Conservation (phyloP, 2,888 invertebrate genomes). For the Melanostoma scalare region DNA sequence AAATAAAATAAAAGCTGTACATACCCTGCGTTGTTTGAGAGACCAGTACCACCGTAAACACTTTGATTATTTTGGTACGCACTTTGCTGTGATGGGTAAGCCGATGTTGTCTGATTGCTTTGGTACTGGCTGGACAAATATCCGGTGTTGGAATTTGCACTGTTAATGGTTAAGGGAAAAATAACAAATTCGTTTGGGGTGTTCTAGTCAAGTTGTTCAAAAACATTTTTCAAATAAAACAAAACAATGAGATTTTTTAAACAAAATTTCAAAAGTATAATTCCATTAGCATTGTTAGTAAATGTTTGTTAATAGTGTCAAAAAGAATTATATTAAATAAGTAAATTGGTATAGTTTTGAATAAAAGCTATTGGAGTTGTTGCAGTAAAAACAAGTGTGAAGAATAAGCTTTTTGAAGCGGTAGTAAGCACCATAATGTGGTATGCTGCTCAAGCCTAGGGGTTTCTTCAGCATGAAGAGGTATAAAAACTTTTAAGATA, state of each 20-base stretch:
- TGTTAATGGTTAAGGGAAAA: conserved; percentile 74
- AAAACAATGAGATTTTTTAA: not conserved
- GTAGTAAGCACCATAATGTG: too few species aligned
- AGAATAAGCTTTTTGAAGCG: too few species aligned
- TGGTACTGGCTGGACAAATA: conserved; percentile 79
- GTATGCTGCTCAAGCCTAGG: too few species aligned
- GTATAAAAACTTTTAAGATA: too few species aligned
- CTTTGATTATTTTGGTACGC: conserved; percentile 82
- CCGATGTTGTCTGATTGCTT: conserved; percentile 79
- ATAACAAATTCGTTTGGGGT: conserved; percentile 49
- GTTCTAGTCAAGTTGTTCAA: conserved; percentile 64
- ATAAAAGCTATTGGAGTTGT: too few species aligned
- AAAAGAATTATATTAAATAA: too few species aligned
- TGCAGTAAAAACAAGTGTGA: too few species aligned
- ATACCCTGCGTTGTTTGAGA: conserved; percentile 82
- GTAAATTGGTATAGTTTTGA: too few species aligned
- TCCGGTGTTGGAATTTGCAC: conserved; percentile 82
- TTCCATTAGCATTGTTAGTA: conserved; percentile 44
- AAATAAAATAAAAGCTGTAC: conserved; percentile 71
- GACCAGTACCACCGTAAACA: conserved; percentile 81
- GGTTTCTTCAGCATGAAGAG: too few species aligned
- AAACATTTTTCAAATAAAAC: conserved; percentile 47
- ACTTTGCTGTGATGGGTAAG: conserved; percentile 82
- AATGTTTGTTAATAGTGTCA: not conserved
- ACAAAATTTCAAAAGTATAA: not conserved